These are phyloP conservation scores for Zonotrichia albicollis DNA, from an alignment of 2,797 vertebrate species.

Conservation along the genomic window DNA sequence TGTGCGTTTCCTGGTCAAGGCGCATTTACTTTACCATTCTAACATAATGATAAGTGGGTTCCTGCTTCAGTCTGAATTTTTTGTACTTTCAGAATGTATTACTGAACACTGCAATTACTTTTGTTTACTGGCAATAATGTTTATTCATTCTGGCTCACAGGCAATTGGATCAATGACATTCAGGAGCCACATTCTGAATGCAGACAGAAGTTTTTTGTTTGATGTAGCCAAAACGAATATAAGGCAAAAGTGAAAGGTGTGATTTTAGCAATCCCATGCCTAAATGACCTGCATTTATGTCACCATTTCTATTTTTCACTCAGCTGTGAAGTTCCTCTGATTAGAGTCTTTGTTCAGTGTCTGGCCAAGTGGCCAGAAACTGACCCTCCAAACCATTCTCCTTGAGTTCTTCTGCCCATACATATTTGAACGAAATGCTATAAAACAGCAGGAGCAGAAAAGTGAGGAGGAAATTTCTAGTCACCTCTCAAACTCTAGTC, in stretches of 20 bases:
- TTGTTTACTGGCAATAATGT: neutral
- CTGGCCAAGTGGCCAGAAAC: neutral
- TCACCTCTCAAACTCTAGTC: neutral
- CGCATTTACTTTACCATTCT: neutral
- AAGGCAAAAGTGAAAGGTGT: neutral
- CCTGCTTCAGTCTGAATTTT: neutral
- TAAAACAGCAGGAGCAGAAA: neutral
- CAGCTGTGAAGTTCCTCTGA: neutral
- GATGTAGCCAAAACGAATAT: neutral
- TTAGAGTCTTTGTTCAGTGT: neutral
- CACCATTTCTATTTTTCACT: neutral
- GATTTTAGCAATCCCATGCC: neutral
- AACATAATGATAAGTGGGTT: neutral
- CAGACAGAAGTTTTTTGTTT: neutral
- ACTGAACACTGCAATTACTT: neutral
- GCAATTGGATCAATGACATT: neutral
- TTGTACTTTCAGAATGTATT: neutral
- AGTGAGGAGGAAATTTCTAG: neutral
- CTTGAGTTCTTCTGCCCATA: neutral
- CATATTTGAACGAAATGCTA: neutral
- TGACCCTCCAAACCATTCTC: neutral
- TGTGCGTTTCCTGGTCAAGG: neutral
- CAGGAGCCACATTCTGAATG: neutral
- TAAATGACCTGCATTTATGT: neutral
- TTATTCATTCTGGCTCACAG: neutral